Conservation (phyloP, 1,140 invertebrate genomes). For the Brevipalpus yothersi region DNA sequence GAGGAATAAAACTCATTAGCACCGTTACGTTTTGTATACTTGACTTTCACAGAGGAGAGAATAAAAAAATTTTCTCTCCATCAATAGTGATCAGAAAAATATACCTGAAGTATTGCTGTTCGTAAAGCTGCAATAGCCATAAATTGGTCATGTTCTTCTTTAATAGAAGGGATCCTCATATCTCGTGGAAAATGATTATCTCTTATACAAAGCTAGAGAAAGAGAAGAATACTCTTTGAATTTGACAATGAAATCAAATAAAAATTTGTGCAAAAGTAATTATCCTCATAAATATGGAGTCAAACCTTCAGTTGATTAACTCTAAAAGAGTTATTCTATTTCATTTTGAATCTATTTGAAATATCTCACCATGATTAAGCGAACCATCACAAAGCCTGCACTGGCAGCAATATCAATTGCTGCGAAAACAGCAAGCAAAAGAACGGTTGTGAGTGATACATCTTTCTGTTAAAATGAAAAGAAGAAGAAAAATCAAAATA, state of each 20-base stretch:
- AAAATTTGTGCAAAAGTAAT: no score
- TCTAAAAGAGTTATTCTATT: no score
- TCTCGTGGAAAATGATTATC: conserved; percentile 12
- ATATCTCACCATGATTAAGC: conserved; percentile 14
- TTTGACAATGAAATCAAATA: no score
- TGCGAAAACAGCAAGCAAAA: conserved; percentile 15
- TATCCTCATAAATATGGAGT: no score
- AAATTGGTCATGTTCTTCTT: conserved; percentile 11
- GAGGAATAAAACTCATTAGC: no score
- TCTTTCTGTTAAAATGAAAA: conserved; percentile 9
- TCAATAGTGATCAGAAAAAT: neutral
- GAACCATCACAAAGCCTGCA: conserved; percentile 15
- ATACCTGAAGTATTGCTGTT: conserved; percentile 13
- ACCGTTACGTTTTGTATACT: no score
- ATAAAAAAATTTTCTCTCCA: no score
- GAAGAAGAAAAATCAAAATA: neutral
- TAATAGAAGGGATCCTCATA: conserved; percentile 6
- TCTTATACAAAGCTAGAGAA: conserved; percentile 11
- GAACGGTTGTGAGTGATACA: conserved; percentile 14
- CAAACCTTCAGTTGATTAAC: no score
- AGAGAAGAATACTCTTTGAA: no score
- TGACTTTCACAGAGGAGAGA: no score
- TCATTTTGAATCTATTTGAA: no score
- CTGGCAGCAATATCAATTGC: conserved; percentile 16
- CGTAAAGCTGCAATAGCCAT: conserved; percentile 13